A percentile compares a stretch with the other conserved stretches of the same genome.
Conservation (phyloP, 2,113 vertebrate genomes). For the Toxotes chatareus region DNA sequence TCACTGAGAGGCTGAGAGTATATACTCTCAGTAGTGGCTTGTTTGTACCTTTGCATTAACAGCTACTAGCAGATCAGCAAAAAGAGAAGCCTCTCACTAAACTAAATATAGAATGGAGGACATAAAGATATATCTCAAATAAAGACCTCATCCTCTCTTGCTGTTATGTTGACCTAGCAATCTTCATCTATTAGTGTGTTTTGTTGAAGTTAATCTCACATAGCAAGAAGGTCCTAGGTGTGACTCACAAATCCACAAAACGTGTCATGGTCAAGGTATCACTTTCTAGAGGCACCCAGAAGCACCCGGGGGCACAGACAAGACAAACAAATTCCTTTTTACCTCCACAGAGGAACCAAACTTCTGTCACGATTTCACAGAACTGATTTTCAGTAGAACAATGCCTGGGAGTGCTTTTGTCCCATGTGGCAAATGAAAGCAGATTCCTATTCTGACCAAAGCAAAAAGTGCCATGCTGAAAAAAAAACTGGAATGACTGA, state of each 20-base stretch:
- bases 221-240: background rate
- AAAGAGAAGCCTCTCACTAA: background rate
- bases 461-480: constrained; percentile 1
- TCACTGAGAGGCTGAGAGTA: background rate
- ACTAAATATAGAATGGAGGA: background rate
- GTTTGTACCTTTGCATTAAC: background rate
- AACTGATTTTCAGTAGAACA: background rate
- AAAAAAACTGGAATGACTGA: constrained; percentile 10
- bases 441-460: background rate
- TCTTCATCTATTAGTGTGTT: background rate
- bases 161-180: background rate
- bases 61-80: background rate
- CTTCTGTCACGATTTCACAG: background rate
- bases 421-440: constrained; percentile 9
- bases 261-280: background rate
- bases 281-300: background rate
- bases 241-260: constrained; percentile 13
- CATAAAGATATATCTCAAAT: background rate
- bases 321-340: background rate
- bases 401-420: constrained; percentile 11
- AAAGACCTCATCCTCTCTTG: background rate
- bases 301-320: background rate
- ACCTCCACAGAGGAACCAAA: background rate
- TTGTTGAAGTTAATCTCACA: background rate
- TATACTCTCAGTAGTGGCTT: background rate